Conservation (phyloP, 2,113 vertebrate genomes). For the Shinisaurus crocodilurus region DNA sequence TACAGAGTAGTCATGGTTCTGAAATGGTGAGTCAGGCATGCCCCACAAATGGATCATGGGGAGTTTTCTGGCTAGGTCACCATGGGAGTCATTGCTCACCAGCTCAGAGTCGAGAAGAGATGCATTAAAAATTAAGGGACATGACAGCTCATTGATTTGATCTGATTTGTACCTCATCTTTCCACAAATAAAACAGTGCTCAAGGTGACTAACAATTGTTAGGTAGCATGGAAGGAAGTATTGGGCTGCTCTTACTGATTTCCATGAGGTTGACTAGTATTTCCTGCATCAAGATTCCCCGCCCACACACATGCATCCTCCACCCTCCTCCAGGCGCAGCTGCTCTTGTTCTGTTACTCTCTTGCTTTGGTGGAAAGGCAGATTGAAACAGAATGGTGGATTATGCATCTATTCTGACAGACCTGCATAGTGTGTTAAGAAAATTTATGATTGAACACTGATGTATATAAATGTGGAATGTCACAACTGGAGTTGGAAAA, state of each 20-base stretch:
- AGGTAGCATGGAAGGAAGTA: not conserved
- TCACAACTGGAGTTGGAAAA: not conserved
- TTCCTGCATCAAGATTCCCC: not conserved
- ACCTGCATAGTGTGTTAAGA: conserved; percentile 1
- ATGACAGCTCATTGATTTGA: no score
- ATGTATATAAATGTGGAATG: not conserved
- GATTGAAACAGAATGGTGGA: not conserved
- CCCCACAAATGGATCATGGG: not conserved
- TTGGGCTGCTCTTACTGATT: not conserved
- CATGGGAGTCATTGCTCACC: not conserved
- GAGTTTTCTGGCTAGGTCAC: not conserved
- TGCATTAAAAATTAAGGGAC: not conserved
- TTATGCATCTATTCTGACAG: not conserved
- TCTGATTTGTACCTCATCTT: no score
- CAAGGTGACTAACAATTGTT: no score
- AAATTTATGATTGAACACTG: conserved; percentile 5
- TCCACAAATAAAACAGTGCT: no score
- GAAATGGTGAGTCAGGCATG: not conserved
- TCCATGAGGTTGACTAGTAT: not conserved
- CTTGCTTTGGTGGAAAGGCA: not conserved
- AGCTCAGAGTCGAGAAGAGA: not conserved
- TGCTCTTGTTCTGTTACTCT: not conserved
- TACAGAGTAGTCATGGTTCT: not conserved
- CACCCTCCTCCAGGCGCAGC: not conserved
- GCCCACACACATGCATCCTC: no score